Percentiles rank a stretch among this genome's conserved stretches.
Evolutionary conservation across 2,888 invertebrate genomes (phyloP).

Genomic region (Celastrina argiolus): DNA sequence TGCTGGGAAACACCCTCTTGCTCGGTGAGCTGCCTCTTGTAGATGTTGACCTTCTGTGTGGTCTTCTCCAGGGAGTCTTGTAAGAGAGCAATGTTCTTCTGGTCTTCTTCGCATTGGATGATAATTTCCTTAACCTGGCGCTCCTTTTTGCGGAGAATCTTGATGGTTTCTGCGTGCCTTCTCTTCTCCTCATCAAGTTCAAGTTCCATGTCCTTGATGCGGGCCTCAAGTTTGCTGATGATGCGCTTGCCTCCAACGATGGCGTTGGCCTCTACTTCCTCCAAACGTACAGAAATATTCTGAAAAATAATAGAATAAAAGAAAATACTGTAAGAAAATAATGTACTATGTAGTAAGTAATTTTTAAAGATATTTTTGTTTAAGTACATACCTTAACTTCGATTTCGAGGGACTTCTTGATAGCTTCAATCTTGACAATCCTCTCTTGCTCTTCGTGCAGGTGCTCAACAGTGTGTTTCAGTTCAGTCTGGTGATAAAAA

Average conservation of each 20-base stretch:
- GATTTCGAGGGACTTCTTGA: constrained; percentile 98
- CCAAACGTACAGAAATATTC: constrained; percentile 93
- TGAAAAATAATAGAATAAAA: constrained; percentile 39
- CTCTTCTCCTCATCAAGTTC: constrained; percentile 98
- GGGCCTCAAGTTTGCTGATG: constrained; percentile 97
- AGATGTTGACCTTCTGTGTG: constrained; percentile 91
- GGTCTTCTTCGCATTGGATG: constrained; percentile 97
- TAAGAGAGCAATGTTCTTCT: constrained; percentile 94
- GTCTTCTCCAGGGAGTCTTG: constrained; percentile 94
- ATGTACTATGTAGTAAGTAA: too few relatives aligned
- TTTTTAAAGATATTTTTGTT: background rate
- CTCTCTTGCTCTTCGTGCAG: constrained; percentile 98
- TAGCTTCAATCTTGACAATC: constrained; percentile 96
- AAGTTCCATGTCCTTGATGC: constrained; percentile 95
- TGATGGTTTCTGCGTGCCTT: constrained; percentile 97
- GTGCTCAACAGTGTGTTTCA: constrained; percentile 95
- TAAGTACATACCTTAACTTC: constrained; percentile 86
- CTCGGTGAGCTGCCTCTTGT: constrained; percentile 97
- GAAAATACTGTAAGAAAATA: background rate
- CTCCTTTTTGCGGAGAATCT: constrained; percentile 98
- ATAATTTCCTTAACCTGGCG: constrained; percentile 96
- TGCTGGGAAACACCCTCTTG: constrained; percentile 96
- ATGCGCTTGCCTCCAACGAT: constrained; percentile 97
- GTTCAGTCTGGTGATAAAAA: constrained; percentile 81
- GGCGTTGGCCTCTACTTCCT: constrained; percentile 98